A percentile compares a stretch with the other conserved stretches of the same genome.
phyloP scores from a whole-genome alignment of 2,113 vertebrate genomes.

The Illadopsis cleaveri region DNA sequence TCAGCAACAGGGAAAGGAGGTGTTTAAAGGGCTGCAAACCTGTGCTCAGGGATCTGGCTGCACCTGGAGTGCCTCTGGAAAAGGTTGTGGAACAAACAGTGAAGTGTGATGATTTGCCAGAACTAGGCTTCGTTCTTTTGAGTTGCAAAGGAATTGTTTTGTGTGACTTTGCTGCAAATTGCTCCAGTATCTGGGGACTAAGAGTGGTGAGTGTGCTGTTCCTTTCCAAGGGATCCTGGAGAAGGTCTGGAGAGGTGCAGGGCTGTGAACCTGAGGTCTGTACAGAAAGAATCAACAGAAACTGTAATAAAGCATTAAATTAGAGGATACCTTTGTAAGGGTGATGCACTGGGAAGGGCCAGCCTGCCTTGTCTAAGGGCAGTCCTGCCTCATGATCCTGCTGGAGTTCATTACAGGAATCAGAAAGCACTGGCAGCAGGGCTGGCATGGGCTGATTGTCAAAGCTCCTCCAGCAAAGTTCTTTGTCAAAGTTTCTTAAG shows the following conservation, averaged over 20 bases:
- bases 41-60: background rate
- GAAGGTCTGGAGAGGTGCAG: background rate
- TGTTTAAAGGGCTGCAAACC: background rate
- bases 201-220: background rate
- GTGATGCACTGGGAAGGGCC: background rate
- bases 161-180: background rate
- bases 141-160: background rate
- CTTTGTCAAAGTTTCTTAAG: background rate
- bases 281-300: background rate
- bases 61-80: background rate
- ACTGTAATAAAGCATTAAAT: background rate
- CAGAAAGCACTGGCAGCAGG: background rate
- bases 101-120: background rate
- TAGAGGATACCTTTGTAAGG: background rate
- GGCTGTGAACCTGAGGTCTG: background rate
- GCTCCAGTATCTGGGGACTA: background rate
- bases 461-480: background rate
- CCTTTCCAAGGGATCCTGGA: background rate
- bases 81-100: background rate
- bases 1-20: background rate
- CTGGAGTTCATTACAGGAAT: background rate
- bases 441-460: background rate
- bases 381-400: fast-evolving
- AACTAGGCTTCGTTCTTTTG: background rate
- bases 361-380: background rate